phyloP scores from a whole-genome alignment of 1,140 invertebrate genomes.

The Ostrea denselamellosa region DNA sequence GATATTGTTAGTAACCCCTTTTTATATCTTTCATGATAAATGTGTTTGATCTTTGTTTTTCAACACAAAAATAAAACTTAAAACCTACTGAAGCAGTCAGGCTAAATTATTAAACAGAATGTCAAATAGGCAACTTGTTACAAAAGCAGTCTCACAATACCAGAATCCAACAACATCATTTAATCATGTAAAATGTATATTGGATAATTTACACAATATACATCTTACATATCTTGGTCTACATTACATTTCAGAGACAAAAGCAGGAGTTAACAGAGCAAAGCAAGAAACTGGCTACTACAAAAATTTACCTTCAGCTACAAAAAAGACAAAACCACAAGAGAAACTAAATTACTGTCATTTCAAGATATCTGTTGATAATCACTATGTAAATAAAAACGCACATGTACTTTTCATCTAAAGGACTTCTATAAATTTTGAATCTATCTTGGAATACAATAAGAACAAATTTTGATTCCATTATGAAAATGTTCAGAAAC shows the following conservation, averaged over 20 bases:
- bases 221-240: background rate
- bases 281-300: constrained; percentile 2
- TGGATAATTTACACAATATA: background rate
- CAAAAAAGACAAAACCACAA: constrained; percentile 7
- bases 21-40: background rate
- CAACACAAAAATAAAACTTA: background rate
- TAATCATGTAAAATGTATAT: background rate
- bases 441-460: background rate
- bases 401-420: background rate
- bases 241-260: background rate
- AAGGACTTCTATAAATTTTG: background rate
- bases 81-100: background rate
- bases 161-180: background rate
- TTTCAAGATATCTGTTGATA: background rate
- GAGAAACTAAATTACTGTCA: constrained; percentile 27
- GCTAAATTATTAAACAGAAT: background rate
- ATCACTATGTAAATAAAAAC: background rate
- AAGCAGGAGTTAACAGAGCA: background rate
- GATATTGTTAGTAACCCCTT: background rate
- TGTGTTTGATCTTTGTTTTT: background rate
- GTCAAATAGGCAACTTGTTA: too few relatives aligned
- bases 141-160: background rate
- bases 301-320: constrained; percentile 33
- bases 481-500: background rate
- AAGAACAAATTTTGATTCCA: background rate